Percentiles rank a stretch among this genome's conserved stretches.
Conservation (phyloP, 1,140 invertebrate genomes). For the Leptinotarsa texana region DNA sequence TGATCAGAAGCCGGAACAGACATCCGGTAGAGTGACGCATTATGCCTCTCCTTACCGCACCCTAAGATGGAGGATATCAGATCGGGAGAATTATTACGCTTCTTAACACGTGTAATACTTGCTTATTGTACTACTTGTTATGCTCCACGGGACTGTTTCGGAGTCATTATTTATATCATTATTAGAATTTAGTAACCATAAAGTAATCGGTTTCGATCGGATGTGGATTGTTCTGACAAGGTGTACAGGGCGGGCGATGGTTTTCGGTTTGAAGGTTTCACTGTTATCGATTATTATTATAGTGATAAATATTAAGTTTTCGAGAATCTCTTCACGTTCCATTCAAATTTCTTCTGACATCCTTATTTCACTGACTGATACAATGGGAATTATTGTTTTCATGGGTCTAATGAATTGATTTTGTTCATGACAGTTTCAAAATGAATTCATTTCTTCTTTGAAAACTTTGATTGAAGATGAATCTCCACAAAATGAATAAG, state of each 20-base stretch:
- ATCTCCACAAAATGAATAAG: too few species aligned
- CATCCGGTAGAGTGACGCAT: constrained; percentile 7
- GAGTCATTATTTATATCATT: constrained; percentile 6
- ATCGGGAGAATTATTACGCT: constrained; percentile 30
- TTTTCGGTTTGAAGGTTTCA: too few species aligned
- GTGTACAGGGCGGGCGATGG: background rate
- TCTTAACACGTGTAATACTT: constrained; percentile 37
- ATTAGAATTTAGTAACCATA: constrained; percentile 15
- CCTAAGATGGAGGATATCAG: constrained; percentile 39
- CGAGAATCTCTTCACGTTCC: too few species aligned
- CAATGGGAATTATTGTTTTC: too few species aligned
- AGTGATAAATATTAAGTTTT: too few species aligned
- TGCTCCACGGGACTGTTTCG: constrained; percentile 29
- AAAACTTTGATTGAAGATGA: too few species aligned
- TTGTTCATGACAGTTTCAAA: too few species aligned
- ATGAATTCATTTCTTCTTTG: too few species aligned
- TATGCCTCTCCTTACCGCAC: constrained; percentile 39
- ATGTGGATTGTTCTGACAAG: constrained; percentile 3
- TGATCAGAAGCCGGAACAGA: constrained; percentile 1
- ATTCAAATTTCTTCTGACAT: too few species aligned
- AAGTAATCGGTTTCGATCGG: constrained; percentile 11
- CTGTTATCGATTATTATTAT: too few species aligned
- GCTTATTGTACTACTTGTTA: constrained; percentile 40
- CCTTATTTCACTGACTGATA: too few species aligned
- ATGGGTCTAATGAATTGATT: too few species aligned